Percentiles rank a stretch among this genome's conserved stretches.
Evolutionary conservation across 2,113 vertebrate genomes (phyloP).

Genomic region (Ardeotis arabs): DNA sequence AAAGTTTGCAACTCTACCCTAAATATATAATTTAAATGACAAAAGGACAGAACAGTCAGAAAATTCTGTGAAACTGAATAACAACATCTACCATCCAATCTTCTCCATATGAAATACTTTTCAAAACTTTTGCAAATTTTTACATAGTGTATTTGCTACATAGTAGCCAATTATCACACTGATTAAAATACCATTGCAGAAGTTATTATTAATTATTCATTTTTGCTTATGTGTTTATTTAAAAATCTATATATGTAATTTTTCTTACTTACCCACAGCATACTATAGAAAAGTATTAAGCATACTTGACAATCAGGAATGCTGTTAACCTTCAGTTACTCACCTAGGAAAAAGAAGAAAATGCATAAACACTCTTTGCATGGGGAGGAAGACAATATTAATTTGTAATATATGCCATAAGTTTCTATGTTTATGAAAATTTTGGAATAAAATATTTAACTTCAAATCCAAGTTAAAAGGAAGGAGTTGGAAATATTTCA

Average conservation of each 20-base stretch:
- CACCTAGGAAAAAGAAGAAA: conserved; percentile 68
- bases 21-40: background rate
- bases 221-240: background rate
- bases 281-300: conserved; percentile 51
- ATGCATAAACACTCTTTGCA: background rate
- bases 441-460: background rate
- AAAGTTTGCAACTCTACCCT: background rate
- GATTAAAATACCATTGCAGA: background rate
- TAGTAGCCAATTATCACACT: accelerated
- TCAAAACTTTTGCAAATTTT: accelerated
- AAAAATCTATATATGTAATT: background rate
- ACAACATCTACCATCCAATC: background rate
- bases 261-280: conserved; percentile 75
- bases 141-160: background rate
- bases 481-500: background rate
- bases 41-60: background rate
- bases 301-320: conserved; percentile 51
- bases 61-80: background rate
- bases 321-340: conserved; percentile 76
- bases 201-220: background rate
- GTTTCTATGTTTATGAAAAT: no score
- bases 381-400: accelerated
- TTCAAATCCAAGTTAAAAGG: background rate
- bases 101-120: background rate
- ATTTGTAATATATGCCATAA: background rate